Evolutionary conservation across 35 echinoderm and acorn worm genomes (phyloP).

Genomic region (Patiria miniata): DNA sequence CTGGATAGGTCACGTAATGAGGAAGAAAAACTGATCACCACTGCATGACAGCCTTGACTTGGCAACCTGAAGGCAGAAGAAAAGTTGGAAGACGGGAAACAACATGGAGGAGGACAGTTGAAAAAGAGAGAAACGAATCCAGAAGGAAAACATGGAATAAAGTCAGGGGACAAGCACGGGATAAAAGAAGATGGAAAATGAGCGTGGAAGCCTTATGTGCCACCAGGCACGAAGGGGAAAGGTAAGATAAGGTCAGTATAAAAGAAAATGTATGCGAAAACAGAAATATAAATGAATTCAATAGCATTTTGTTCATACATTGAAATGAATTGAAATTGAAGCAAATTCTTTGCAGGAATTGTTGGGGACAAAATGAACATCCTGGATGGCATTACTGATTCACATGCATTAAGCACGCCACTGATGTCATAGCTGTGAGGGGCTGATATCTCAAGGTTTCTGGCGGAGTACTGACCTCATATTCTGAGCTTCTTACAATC

Average conservation of each 20-base stretch:
- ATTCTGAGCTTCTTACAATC: constrained; percentile 10
- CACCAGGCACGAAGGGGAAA: no score
- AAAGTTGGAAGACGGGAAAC: constrained; percentile 12
- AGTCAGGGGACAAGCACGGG: neutral
- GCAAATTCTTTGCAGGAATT: no score
- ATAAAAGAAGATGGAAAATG: neutral
- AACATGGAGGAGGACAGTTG: constrained; percentile 7
- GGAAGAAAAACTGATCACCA: constrained; percentile 3
- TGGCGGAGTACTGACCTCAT: neutral
- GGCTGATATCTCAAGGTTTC: neutral
- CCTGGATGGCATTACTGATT: no score
- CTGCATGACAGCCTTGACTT: constrained; percentile 7
- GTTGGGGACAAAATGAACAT: no score
- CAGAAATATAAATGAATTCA: no score
- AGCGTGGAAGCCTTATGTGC: neutral
- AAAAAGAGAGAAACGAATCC: neutral
- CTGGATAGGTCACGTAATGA: neutral
- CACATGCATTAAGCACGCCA: no score
- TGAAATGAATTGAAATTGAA: no score
- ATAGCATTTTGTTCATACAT: no score
- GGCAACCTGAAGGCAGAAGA: constrained; percentile 23
- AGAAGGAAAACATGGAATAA: neutral
- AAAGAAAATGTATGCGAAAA: no score
- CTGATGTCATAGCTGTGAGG: no score
- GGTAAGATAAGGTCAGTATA: no score